phyloP scores from a whole-genome alignment of 2,113 vertebrate genomes.

The Semicossyphus pulcher region DNA sequence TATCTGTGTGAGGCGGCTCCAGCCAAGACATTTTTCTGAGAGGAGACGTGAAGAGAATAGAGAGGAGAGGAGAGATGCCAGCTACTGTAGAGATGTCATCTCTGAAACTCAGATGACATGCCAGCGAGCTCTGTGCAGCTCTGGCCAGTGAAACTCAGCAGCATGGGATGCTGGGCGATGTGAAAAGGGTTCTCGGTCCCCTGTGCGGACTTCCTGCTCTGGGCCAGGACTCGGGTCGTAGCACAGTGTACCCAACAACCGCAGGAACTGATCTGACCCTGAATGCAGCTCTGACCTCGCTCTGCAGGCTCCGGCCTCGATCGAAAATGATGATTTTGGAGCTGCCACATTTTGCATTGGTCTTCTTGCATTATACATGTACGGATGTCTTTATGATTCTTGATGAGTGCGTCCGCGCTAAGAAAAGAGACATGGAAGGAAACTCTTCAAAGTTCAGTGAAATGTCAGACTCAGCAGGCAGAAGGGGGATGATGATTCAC shows the following conservation, averaged over 20 bases:
- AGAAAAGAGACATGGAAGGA: slow-evolving; percentile 9
- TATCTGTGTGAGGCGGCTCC: neutral
- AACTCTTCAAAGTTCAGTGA: slow-evolving; percentile 25
- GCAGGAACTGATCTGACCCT: slow-evolving; percentile 32
- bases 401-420: neutral
- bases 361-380: too few species aligned
- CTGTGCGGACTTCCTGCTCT: slow-evolving; percentile 53
- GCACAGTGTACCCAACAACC: slow-evolving; percentile 4
- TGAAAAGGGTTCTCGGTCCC: slow-evolving; percentile 48
- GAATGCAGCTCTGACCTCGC: slow-evolving; percentile 15
- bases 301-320: neutral
- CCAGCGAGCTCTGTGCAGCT: slow-evolving; percentile 36
- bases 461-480: slow-evolving; percentile 46
- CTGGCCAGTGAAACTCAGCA: slow-evolving; percentile 30
- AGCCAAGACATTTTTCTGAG: slow-evolving; percentile 23
- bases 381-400: too few species aligned
- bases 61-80: slow-evolving; percentile 25
- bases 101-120: slow-evolving; percentile 42
- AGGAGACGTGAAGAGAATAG: slow-evolving; percentile 26
- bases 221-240: slow-evolving; percentile 16
- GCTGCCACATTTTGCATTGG: too few species aligned
- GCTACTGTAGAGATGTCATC: slow-evolving; percentile 52
- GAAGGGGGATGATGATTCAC: slow-evolving; percentile 62
- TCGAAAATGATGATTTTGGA: too few species aligned
- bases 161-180: slow-evolving; percentile 44